Conservation (phyloP, 2,888 invertebrate genomes). For the Poecilus cupreus region DNA sequence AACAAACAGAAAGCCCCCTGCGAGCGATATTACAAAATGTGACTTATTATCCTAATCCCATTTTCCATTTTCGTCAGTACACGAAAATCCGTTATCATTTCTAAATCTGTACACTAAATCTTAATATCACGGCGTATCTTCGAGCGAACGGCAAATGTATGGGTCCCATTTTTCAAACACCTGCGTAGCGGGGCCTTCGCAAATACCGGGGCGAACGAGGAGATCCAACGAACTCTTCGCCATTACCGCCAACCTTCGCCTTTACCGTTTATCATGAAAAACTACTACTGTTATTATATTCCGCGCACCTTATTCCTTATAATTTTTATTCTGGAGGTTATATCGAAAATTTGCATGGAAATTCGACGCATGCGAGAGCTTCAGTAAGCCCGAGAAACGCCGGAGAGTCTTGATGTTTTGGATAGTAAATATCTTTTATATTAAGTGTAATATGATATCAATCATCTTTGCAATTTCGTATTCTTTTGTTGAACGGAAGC, state of each 20-base stretch:
- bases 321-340: conserved; percentile 46
- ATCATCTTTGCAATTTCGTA: neutral
- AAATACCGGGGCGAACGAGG: neutral
- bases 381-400: neutral
- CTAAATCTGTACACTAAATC: conserved; percentile 53
- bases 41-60: conserved; percentile 35
- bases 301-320: conserved; percentile 44
- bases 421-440: neutral
- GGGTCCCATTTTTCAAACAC: conserved; percentile 53
- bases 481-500: neutral
- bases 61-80: conserved; percentile 38
- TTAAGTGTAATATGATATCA: conserved; percentile 23
- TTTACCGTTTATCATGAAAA: conserved; percentile 55
- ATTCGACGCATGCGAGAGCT: conserved; percentile 25
- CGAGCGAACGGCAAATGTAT: conserved; percentile 42
- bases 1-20: neutral
- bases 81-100: conserved; percentile 47
- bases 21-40: neutral
- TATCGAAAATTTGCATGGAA: conserved; percentile 48
- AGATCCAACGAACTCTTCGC: conserved; percentile 11
- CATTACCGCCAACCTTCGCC: conserved; percentile 29
- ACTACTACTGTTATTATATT: conserved; percentile 50
- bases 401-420: neutral
- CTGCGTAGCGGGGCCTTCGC: conserved; percentile 43
- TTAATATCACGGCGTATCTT: conserved; percentile 44